phyloP scores from a whole-genome alignment of 1,140 invertebrate genomes.

The Drosophila arizonae region DNA sequence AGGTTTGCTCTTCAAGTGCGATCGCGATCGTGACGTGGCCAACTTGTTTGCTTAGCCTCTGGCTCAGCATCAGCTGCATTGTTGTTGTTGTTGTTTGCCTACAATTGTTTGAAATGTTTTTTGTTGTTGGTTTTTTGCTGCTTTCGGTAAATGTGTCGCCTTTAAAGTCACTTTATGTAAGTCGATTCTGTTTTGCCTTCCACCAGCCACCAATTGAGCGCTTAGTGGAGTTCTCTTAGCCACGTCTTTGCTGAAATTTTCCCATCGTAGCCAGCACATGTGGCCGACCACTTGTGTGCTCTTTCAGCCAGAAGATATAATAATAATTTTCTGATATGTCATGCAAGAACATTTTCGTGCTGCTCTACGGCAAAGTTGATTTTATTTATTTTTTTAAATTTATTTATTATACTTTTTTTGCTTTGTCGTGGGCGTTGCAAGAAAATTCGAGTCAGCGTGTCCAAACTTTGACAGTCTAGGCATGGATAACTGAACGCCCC shows the following conservation, averaged over 20 bases:
- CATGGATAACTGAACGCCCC: constrained; percentile 36
- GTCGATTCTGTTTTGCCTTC: constrained; percentile 70
- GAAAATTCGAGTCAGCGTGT: constrained; percentile 50
- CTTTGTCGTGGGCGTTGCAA: constrained; percentile 58
- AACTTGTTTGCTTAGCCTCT: constrained; percentile 61
- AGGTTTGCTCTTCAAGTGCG: constrained; percentile 55
- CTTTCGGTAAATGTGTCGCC: constrained; percentile 75
- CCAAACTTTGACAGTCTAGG: constrained; percentile 40
- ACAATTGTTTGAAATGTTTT: constrained; percentile 64
- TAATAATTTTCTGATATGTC: constrained; percentile 76
- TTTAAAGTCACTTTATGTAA: constrained; percentile 80
- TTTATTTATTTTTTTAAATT: background rate
- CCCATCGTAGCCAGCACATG: constrained; percentile 52
- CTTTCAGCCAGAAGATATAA: constrained; percentile 66
- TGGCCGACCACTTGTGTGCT: constrained; percentile 71
- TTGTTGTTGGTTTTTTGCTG: constrained; percentile 30
- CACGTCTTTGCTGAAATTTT: constrained; percentile 38
- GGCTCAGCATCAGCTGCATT: constrained; percentile 14
- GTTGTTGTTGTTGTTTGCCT: constrained; percentile 31
- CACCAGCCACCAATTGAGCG: constrained; percentile 61
- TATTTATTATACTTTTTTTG: background rate
- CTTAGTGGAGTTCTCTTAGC: constrained; percentile 35
- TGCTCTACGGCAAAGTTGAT: background rate
- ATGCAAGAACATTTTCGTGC: constrained; percentile 54
- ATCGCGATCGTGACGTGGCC: constrained; percentile 80